phyloP scores from a whole-genome alignment of 64 coral and sea anemone species.

The Porites australiensis region DNA sequence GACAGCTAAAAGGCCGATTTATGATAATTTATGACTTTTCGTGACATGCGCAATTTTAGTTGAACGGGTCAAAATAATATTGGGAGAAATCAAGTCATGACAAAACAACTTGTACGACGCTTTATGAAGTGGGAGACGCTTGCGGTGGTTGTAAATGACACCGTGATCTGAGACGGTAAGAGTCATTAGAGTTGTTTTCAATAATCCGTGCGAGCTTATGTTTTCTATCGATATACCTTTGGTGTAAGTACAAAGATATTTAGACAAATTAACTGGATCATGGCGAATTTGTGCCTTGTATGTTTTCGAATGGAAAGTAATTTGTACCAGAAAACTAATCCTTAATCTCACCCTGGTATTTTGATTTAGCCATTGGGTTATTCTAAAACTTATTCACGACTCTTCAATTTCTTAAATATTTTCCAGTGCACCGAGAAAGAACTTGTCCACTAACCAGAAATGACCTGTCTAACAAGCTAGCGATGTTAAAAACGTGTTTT shows the following conservation, averaged over 20 bases:
- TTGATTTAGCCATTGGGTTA: no score
- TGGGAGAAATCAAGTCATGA: no score
- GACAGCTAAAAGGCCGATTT: not conserved
- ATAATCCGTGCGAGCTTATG: not conserved
- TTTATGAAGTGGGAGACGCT: no score
- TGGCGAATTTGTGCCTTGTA: not conserved
- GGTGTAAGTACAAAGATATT: not conserved
- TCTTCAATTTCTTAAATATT: no score
- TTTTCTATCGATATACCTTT: not conserved
- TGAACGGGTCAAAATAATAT: not conserved
- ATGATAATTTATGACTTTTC: not conserved
- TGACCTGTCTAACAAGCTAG: no score
- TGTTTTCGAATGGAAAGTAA: no score
- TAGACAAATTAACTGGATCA: not conserved
- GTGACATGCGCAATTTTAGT: not conserved
- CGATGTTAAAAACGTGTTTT: no score
- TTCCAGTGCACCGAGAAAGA: no score
- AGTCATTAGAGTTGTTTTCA: not conserved
- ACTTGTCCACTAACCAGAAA: no score
- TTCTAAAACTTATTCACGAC: no score
- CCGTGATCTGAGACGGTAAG: not conserved
- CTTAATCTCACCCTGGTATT: no score
- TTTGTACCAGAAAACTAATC: no score
- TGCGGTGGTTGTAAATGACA: not conserved
- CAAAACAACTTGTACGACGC: not conserved